Evolutionary conservation across 2,888 invertebrate genomes (phyloP).

Genomic region (Drosophila lutescens): DNA sequence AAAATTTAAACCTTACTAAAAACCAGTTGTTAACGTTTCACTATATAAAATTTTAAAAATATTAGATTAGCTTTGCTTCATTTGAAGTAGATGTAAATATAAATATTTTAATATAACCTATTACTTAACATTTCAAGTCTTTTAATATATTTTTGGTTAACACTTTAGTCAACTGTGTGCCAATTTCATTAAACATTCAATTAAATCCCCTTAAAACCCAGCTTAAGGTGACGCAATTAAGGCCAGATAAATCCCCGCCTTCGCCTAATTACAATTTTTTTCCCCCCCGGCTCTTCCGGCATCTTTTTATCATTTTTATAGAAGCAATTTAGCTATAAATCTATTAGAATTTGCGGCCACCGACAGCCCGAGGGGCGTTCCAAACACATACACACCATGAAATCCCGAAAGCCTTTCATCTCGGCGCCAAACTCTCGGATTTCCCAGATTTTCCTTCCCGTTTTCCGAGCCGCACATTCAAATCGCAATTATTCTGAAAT

Average conservation of each 20-base stretch:
- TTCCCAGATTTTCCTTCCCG: not conserved
- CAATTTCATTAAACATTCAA: not conserved
- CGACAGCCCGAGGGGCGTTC: conserved; percentile 25
- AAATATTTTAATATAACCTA: too few relatives aligned
- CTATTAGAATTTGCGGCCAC: conserved; percentile 54
- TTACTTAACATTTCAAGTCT: too few relatives aligned
- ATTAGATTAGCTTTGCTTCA: too few relatives aligned
- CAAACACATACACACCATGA: conserved; percentile 8
- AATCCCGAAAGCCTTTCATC: conserved; percentile 35
- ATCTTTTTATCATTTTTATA: conserved; percentile 48
- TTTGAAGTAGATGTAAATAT: too few relatives aligned
- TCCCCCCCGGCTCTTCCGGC: not conserved
- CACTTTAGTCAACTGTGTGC: not conserved
- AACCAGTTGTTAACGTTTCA: too few relatives aligned
- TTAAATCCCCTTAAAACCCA: not conserved
- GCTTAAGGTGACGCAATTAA: conserved; percentile 18
- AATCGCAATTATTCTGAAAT: conserved; percentile 79
- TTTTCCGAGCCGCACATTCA: conserved; percentile 47
- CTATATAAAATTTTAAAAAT: too few relatives aligned
- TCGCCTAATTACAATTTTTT: conserved; percentile 57
- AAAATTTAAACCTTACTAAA: too few relatives aligned
- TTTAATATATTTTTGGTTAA: too few relatives aligned
- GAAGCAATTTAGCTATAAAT: conserved; percentile 62
- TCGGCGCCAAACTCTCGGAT: conserved; percentile 17
- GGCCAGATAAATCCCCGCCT: conserved; percentile 4